Base-by-base conservation (phyloP, 2,113 vertebrate species). In the Cervus canadensis region DNA sequence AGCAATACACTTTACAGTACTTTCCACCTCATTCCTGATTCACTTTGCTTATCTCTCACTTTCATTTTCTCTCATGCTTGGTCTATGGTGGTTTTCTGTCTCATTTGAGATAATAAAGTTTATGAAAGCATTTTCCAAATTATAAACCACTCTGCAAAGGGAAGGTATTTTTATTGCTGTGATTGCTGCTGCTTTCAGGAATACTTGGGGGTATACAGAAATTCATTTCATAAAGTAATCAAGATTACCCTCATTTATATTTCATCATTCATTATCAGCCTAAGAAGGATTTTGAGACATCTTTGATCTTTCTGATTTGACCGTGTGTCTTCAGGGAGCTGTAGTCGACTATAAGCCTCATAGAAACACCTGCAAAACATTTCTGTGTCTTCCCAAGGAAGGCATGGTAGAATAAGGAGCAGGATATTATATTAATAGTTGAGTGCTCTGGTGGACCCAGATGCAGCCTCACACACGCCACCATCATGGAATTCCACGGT, bases 381-480 rank as follows among this genome's bases (percentile, higher is more conserved):
- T 50, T 16, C 17, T 1, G 11, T 1, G 4, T 50, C 5, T 7
- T n/a, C 59, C 57, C 30, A 62, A 15, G 36, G 28, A 48, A 30
- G 30, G 26, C 4, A 16, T 1, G 10, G 28, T n/a, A 9, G 57
- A 62, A 36, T 43, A 52, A 36, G 12, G 10, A n/a, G 3, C 7
- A 33, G 17, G 25, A n/a, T 26, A 16, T n/a, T 0, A 3, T 3
- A 1, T 9, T 76, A 76, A 76, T 26, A 76, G 40, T 2, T 52
- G 7, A 36, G 25, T 8, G 26, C 12, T 16, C 33, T 1, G 2
- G 5, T 1, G 40, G 3, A 5, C 64, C 25, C 25, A 2, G 5
- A 67, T 9, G 10, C 71, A 87, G 62, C 33, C 28, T 1, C 2
- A 82, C 19, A 4, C 4, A 26, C 5, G 56, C 6, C 13, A 45